Base-by-base conservation (phyloP, 2,888 invertebrate species). In the Amiota mariae region DNA sequence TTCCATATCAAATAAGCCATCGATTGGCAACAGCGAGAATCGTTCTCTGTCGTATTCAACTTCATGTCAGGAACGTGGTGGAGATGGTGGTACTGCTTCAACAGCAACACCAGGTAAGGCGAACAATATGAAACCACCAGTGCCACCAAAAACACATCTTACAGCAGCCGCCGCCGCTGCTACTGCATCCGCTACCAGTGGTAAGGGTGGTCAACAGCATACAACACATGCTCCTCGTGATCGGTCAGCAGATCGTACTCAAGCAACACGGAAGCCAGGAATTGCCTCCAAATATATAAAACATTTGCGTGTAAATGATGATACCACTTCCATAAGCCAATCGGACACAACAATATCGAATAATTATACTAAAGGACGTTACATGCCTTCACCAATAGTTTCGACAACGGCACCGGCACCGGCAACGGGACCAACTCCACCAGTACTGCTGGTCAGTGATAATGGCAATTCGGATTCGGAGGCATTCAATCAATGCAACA, bases 1-100 rank as follows among this genome's bases (percentile, higher is more conserved):
- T 77, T 95, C 95, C 0, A 93, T 94, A 77, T 95, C 95, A 0
- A 94, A 92, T 87, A 94, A 93, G 89, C 93, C 91, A 0, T 93
- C 90, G 3, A 89, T 91, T 77, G 93, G 90, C 4, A 89, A 89
- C 75, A 90, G 88, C 72, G 90, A 90, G 24, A 87, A 89, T 75
- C 87, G 86, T 24, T 89, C 87, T 57, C 76, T 86, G 3, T 87
- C 88, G 46, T 82, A 86, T 61, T 88, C 88, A 0, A 78, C 79
- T 3, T 81, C 82, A 2, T 80, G 80, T 73, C 79, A 78, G 48
- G 87, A 88, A 13, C 85, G 64, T 66, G 47, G 64, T 18, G 64
- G 48, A 71, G 72, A 36, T 0, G 75, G 57, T 2, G 61, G 56
- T 11, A 46, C 61, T 0, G 8, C 54, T 6, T 48, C 71, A 13